Conservation (phyloP, 2,888 invertebrate genomes). For the Epistrophe grossulariae region DNA sequence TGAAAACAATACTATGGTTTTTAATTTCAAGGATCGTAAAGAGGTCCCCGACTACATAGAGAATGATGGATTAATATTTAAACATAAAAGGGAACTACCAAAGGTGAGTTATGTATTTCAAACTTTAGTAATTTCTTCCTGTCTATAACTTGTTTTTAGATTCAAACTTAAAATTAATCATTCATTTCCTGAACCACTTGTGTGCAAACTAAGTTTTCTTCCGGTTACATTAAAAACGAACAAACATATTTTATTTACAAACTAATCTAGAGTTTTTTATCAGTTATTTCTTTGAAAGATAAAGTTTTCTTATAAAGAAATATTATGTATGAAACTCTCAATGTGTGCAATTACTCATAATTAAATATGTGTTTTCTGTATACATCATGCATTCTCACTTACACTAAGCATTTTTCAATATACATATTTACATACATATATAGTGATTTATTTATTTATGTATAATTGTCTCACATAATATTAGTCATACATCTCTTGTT, state of each 20-base stretch:
- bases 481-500: neutral
- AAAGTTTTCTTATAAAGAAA: neutral
- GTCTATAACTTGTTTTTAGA: neutral
- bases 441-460: neutral
- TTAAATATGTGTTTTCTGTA: neutral
- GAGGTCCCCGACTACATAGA: slow-evolving; percentile 96
- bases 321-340: neutral
- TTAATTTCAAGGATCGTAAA: slow-evolving; percentile 93
- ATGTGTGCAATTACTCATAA: neutral
- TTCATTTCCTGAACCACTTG: neutral
- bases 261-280: slow-evolving; percentile 17
- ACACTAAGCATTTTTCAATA: neutral
- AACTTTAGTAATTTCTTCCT: neutral
- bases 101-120: slow-evolving; percentile 86
- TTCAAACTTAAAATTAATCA: slow-evolving; percentile 3
- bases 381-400: neutral
- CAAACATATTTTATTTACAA: neutral
- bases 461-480: neutral
- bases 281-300: slow-evolving; percentile 4
- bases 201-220: neutral
- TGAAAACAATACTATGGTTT: slow-evolving; percentile 90
- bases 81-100: slow-evolving; percentile 88
- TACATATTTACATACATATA: neutral
- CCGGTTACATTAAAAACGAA: neutral
- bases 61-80: slow-evolving; percentile 92